phyloP scores from a whole-genome alignment of 1,140 invertebrate genomes.

The Nasonia giraulti region DNA sequence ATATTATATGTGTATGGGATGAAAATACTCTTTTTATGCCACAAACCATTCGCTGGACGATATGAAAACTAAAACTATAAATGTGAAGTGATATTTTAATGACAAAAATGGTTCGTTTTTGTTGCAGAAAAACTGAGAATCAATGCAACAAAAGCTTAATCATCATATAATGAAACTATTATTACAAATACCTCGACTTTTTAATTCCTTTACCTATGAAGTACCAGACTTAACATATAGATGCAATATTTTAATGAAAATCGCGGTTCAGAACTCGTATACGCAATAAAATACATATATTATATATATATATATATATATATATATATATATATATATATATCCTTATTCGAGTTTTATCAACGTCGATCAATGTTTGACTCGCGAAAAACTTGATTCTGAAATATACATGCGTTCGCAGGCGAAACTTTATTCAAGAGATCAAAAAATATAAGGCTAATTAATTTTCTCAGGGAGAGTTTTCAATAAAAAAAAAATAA shows the following conservation, averaged over 20 bases:
- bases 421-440: slow-evolving; percentile 5
- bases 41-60: background rate
- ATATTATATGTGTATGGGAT: background rate
- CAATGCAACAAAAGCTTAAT: too few relatives aligned
- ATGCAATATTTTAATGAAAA: slow-evolving; percentile 20
- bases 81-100: background rate
- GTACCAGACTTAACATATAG: background rate
- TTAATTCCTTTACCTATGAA: too few relatives aligned
- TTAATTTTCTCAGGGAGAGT: slow-evolving; percentile 34
- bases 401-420: background rate
- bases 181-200: too few relatives aligned
- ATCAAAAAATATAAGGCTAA: slow-evolving; percentile 30
- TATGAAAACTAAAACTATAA: background rate
- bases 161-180: too few relatives aligned
- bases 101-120: background rate
- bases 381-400: background rate
- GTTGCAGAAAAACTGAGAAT: background rate
- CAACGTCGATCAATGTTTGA: background rate
- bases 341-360: background rate
- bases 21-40: background rate
- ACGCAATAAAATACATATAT: slow-evolving; percentile 16
- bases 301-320: too few relatives aligned
- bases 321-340: background rate
- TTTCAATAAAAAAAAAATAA: slow-evolving; percentile 12
- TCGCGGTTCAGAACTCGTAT: background rate